Evolutionary conservation across 2,797 vertebrate genomes (phyloP).

Genomic region (Acanthis flammea): DNA sequence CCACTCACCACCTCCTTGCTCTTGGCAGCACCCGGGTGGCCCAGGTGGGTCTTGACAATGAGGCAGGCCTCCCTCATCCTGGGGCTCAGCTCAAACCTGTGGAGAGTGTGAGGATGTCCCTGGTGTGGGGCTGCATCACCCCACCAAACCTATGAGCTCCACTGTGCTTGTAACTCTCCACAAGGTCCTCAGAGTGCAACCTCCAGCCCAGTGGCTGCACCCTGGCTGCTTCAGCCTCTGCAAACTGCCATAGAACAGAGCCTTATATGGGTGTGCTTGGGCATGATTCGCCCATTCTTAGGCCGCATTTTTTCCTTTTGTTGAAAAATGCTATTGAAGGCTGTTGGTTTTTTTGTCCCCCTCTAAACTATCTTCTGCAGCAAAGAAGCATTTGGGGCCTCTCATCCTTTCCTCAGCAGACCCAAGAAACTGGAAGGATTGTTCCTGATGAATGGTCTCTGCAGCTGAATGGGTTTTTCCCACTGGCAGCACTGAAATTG

Average conservation of each 20-base stretch:
- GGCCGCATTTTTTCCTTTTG: background rate
- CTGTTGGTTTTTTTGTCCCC: background rate
- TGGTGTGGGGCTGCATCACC: accelerated
- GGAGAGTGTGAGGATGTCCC: accelerated
- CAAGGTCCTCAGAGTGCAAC: accelerated
- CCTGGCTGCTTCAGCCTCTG: background rate
- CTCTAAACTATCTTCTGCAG: background rate
- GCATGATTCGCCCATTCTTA: background rate
- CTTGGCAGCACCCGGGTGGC: slow-evolving; percentile 77
- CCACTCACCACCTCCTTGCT: slow-evolving; percentile 89
- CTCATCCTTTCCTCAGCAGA: background rate
- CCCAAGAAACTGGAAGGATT: background rate
- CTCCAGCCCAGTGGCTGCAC: background rate
- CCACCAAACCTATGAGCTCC: background rate
- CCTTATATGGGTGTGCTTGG: background rate
- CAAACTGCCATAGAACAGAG: accelerated
- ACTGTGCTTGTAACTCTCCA: accelerated
- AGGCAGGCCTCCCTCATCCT: slow-evolving; percentile 93
- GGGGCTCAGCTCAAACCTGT: slow-evolving; percentile 89
- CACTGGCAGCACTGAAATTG: accelerated
- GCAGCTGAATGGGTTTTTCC: background rate
- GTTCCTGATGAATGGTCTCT: background rate
- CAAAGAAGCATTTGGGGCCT: background rate
- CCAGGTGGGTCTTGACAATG: slow-evolving; percentile 86
- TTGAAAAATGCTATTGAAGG: background rate